Evolutionary conservation across 2,888 invertebrate species (phyloP).

Genomic region (Cancer borealis): DNA sequence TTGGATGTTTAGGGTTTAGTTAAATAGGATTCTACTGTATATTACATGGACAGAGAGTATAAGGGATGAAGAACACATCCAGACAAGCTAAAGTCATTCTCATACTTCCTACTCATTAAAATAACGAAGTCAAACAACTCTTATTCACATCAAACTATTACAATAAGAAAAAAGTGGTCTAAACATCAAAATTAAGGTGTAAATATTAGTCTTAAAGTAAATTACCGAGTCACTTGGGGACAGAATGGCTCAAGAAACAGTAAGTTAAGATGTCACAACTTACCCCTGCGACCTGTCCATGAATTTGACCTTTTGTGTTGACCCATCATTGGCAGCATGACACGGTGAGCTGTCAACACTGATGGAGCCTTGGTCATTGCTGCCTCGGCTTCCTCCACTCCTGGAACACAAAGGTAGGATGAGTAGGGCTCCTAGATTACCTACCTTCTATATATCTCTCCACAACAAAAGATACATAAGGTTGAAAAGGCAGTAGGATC

Average conservation of each 20-base stretch:
- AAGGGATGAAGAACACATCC: background rate
- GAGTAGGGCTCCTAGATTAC: background rate
- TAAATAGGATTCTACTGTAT: background rate
- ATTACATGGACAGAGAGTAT: background rate
- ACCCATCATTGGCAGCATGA: constrained; percentile 59
- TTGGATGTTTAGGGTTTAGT: background rate
- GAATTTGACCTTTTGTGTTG: constrained; percentile 67
- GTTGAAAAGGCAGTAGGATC: no score
- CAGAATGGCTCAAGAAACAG: background rate
- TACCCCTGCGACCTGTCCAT: constrained; percentile 64
- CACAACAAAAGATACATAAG: no score
- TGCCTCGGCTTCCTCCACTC: constrained; percentile 64
- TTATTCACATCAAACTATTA: background rate
- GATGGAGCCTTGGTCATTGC: constrained; percentile 67
- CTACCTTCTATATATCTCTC: no score
- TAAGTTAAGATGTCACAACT: background rate
- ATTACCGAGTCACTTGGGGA: background rate
- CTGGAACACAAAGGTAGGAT: background rate
- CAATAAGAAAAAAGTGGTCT: background rate
- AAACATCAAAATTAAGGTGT: background rate
- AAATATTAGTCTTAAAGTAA: background rate
- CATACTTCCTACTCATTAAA: background rate
- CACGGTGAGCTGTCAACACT: constrained; percentile 72
- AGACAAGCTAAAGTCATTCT: background rate
- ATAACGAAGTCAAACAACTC: background rate